Conservation (phyloP, 2,113 vertebrate genomes). For the Chloebia gouldiae region DNA sequence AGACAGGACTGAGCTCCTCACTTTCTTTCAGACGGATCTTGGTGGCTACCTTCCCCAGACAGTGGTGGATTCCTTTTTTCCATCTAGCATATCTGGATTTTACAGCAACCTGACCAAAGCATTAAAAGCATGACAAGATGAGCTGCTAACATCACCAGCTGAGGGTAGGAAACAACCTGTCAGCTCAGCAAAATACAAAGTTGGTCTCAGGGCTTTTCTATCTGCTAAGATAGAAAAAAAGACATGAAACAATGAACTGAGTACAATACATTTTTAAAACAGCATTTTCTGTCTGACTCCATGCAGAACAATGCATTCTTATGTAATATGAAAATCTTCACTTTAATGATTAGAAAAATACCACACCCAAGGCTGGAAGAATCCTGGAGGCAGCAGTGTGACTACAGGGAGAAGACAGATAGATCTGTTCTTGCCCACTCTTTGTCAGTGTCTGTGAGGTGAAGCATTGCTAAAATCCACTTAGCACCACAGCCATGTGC, state of each 20-base stretch:
- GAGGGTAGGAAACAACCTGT: background rate
- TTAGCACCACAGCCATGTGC: background rate
- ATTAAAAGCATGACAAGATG: constrained; percentile 61
- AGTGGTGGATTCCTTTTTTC: constrained; percentile 94
- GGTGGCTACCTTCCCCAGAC: constrained; percentile 87
- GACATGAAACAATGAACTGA: background rate
- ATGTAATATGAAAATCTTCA: background rate
- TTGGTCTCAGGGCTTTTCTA: background rate
- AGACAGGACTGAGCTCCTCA: constrained; percentile 81
- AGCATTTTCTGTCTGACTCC: background rate
- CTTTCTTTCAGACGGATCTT: constrained; percentile 95
- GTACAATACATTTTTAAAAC: background rate
- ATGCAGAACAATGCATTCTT: background rate
- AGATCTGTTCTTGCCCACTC: background rate
- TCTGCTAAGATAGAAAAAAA: background rate
- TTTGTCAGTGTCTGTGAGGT: background rate
- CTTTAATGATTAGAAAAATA: background rate
- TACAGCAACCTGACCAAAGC: constrained; percentile 86
- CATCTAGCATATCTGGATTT: constrained; percentile 87
- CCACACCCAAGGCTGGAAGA: background rate
- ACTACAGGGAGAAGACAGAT: background rate
- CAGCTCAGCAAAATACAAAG: background rate
- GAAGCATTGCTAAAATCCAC: background rate
- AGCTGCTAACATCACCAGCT: background rate
- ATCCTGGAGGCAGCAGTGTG: background rate